Percentiles rank a stretch among this genome's conserved stretches.
Evolutionary conservation across 1,140 invertebrate species (phyloP).

Genomic region (Eurosta solidaginis): DNA sequence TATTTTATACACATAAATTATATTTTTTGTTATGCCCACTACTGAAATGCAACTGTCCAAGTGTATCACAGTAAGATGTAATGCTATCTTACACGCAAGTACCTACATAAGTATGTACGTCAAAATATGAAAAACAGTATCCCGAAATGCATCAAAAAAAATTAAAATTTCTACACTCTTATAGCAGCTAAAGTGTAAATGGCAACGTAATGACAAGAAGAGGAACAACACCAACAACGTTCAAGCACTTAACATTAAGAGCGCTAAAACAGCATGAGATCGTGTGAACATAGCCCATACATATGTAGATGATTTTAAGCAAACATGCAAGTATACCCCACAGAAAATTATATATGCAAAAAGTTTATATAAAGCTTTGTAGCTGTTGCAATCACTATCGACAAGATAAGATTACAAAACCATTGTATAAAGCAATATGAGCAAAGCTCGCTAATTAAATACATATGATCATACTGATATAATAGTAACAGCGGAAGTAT

Average conservation of each 20-base stretch:
- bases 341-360: no score
- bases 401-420: no score
- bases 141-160: background rate
- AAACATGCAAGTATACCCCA: background rate
- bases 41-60: no score
- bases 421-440: no score
- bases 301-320: background rate
- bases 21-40: no score
- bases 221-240: background rate
- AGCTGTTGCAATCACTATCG: no score
- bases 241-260: conserved; percentile 23
- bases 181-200: background rate
- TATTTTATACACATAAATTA: no score
- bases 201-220: no score
- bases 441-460: no score
- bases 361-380: no score
- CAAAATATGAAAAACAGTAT: background rate
- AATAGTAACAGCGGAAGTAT: no score
- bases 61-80: background rate
- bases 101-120: background rate
- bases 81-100: background rate
- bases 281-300: background rate
- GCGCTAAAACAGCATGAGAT: conserved; percentile 12
- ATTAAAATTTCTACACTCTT: background rate
- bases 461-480: no score